Base-by-base conservation (phyloP, 2,113 vertebrate species). In the Oophaga pumilio region DNA sequence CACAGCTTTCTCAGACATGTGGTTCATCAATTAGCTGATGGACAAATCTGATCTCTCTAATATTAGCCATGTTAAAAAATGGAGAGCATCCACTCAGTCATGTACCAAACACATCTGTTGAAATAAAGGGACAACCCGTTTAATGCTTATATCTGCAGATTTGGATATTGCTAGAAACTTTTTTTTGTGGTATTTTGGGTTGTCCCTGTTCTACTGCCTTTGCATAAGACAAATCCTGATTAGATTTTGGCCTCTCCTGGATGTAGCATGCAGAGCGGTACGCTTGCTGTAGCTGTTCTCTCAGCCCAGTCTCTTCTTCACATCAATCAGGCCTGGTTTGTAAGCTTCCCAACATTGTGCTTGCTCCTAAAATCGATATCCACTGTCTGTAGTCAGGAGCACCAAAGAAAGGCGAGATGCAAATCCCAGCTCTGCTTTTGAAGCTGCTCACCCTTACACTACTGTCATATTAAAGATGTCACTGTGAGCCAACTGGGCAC, bases 351-450 rank as follows among this genome's bases (percentile, higher is more conserved):
- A 14, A 56, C 50, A 10, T 53, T 77, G 17, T 74, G 71, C 69
- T 2, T 18, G 15, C 71, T 22, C 17, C 43, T 49, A 50, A 74
- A 74, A 74, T 74, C 71, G 50, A 74, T 74, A 74, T 50, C 71
- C 33, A 12, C 43, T 80, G 77, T 80, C 77, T 80, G 56, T 64
- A 62, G 79, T 43, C 28, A 43, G 18, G 28, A 33, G 24, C 14
- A 50, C 10, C 24, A 56, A n/a, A 76, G 8, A 53, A 56, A 77
- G 50, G 60, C 17, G 3, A 28, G 10, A 33, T 81, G 28, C 28
- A 43, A 33, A 81, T 81, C 59, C 78, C 78, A 81, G 24, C 17
- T 80, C 57, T 80, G 26, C 76, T 79, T 43, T 28, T 79, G 53
- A 79, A 57, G 76, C 76, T 8, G 77, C 24, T 68, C 50, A 68